A percentile compares a stretch with the other conserved stretches of the same genome.
These are phyloP conservation scores for Hydrotaea diabolus DNA, from an alignment of 2,888 invertebrate species.

Conservation along the genomic window DNA sequence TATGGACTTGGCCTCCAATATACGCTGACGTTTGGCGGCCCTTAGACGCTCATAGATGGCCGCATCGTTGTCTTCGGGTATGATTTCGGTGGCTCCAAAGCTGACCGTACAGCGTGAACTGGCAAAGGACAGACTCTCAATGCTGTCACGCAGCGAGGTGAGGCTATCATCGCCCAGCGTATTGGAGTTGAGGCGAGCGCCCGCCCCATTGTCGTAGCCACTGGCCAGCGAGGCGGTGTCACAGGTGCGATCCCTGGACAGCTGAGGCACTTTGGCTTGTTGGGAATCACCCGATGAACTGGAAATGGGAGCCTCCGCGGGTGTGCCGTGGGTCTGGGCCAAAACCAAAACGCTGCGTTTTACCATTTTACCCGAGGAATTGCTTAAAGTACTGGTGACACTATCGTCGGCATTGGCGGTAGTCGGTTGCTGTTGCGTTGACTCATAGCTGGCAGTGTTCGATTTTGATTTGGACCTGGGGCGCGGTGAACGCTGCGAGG, in stretches of 20 bases:
- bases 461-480: conserved; percentile 60
- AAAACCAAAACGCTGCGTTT: conserved; percentile 76
- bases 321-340: conserved; percentile 77
- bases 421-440: conserved; percentile 22
- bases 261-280: conserved; percentile 35
- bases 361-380: conserved; percentile 74
- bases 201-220: conserved; percentile 73
- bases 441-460: conserved; percentile 57
- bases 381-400: conserved; percentile 79
- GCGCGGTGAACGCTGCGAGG: conserved; percentile 33
- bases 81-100: conserved; percentile 77
- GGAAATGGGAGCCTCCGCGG: conserved; percentile 63
- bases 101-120: conserved; percentile 80
- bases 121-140: conserved; percentile 79
- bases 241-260: conserved; percentile 65
- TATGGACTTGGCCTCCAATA: conserved; percentile 80
- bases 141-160: conserved; percentile 77
- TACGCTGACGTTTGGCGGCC: conserved; percentile 75
- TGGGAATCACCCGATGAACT: conserved; percentile 66
- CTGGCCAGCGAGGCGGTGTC: conserved; percentile 72
- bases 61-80: conserved; percentile 74
- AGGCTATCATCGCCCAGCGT: conserved; percentile 80
- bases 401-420: conserved; percentile 73
- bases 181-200: conserved; percentile 74
- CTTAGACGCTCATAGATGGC: conserved; percentile 72